These are phyloP conservation scores for Plemyria rubiginata DNA, from an alignment of 2,888 invertebrate species.

Conservation along the genomic window DNA sequence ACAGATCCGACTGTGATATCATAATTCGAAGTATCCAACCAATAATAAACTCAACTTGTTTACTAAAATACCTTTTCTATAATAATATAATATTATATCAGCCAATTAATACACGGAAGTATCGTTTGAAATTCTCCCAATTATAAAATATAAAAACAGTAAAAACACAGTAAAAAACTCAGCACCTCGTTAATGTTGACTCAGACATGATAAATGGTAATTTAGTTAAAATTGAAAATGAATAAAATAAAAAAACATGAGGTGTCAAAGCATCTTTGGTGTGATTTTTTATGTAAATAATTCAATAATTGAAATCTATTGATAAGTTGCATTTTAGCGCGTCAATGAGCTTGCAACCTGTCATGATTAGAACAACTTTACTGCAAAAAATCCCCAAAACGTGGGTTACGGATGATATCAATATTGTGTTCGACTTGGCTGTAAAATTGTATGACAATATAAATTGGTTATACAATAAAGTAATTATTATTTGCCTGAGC, in stretches of 20 bases:
- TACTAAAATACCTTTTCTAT: too few species aligned
- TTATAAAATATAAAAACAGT: too few species aligned
- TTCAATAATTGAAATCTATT: not conserved
- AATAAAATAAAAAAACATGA: constrained; percentile 1
- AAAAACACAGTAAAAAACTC: constrained; percentile 27
- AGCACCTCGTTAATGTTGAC: constrained; percentile 19
- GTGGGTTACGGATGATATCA: too few species aligned
- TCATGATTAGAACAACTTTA: not conserved
- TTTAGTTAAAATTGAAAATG: constrained; percentile 1
- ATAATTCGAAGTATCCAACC: too few species aligned
- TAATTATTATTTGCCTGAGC: too few species aligned
- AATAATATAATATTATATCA: too few species aligned
- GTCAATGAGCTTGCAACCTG: not conserved
- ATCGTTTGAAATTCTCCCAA: constrained; percentile 19
- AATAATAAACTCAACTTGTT: too few species aligned
- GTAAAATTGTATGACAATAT: too few species aligned
- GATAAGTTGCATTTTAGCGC: not conserved
- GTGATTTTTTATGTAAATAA: not conserved
- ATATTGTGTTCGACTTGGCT: too few species aligned
- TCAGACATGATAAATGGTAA: constrained; percentile 4
- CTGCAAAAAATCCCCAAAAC: not conserved
- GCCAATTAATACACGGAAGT: constrained; percentile 27
- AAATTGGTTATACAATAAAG: too few species aligned
- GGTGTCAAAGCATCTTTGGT: constrained; percentile 3
- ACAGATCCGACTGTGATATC: too few species aligned